Evolutionary conservation across 1,140 invertebrate species (phyloP).

Genomic region (Cotesia typhae): DNA sequence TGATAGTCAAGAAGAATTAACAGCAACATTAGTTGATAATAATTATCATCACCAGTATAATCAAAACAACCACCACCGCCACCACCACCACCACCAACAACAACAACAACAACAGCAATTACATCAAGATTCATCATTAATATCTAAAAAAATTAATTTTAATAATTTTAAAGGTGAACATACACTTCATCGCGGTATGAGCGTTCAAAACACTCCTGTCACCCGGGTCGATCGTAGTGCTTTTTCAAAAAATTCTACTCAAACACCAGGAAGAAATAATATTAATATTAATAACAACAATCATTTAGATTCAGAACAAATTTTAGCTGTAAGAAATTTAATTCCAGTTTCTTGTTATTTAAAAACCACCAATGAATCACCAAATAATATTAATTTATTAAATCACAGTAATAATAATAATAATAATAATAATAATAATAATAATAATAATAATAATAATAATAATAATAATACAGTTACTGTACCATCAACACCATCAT

Average conservation of each 20-base stretch:
- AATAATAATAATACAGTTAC: slow-evolving; percentile 22
- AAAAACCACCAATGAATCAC: no score
- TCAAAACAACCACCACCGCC: no score
- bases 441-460: slow-evolving; percentile 26
- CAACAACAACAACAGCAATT: no score
- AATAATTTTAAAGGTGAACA: slow-evolving; percentile 22
- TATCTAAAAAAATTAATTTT: slow-evolving; percentile 6
- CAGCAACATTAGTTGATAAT: no score
- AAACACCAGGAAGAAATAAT: slow-evolving; percentile 37
- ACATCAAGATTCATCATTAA: slow-evolving; percentile 19
- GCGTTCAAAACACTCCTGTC: slow-evolving; percentile 55
- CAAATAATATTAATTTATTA: slow-evolving; percentile 16
- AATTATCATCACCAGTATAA: no score
- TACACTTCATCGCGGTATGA: slow-evolving; percentile 39
- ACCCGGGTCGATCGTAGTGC: not conserved
- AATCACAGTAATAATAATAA: slow-evolving; percentile 35
- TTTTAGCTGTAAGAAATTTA: slow-evolving; percentile 59
- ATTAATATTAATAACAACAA: not conserved
- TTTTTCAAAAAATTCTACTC: slow-evolving; percentile 50
- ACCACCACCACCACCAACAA: no score
- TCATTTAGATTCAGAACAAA: slow-evolving; percentile 45
- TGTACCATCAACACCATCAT: not conserved
- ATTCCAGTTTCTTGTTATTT: slow-evolving; percentile 31
- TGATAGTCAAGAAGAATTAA: slow-evolving; percentile 30
- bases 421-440: slow-evolving; percentile 28